phyloP scores from a whole-genome alignment of 2,113 vertebrate genomes.

The Oncorhynchus masou region DNA sequence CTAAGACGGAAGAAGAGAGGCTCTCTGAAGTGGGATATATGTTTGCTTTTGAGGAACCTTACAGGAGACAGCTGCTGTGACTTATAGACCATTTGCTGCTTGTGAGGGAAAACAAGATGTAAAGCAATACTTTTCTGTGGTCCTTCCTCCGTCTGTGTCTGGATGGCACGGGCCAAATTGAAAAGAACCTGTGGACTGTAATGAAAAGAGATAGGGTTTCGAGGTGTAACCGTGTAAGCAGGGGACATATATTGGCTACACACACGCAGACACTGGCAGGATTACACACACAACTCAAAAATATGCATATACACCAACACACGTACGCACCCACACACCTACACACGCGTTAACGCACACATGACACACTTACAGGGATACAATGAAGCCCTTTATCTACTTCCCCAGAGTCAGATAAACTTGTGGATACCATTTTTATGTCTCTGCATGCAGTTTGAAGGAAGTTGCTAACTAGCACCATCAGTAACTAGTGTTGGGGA shows the following conservation, averaged over 20 bases:
- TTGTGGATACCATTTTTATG: too few species aligned
- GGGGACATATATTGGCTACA: background rate
- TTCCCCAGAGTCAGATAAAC: too few species aligned
- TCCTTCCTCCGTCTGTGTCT: slow-evolving; percentile 38
- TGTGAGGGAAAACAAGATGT: slow-evolving; percentile 59
- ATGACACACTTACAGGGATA: background rate
- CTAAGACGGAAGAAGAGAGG: background rate
- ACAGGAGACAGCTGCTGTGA: slow-evolving; percentile 37
- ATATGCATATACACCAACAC: too few species aligned
- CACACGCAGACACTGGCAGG: background rate
- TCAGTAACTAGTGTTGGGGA: too few species aligned
- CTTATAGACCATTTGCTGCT: slow-evolving; percentile 53
- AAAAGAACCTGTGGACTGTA: slow-evolving; percentile 39
- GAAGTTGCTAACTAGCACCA: too few species aligned
- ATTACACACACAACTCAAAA: background rate
- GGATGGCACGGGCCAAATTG: slow-evolving; percentile 31
- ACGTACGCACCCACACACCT: too few species aligned
- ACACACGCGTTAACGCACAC: background rate
- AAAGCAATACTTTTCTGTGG: slow-evolving; percentile 53
- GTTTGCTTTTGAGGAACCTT: slow-evolving; percentile 35
- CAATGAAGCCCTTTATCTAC: too few species aligned
- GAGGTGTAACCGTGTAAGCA: background rate
- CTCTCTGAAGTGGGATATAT: slow-evolving; percentile 52
- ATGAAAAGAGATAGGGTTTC: background rate
- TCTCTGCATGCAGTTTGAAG: too few species aligned